Evolutionary conservation across 2,797 vertebrate genomes (phyloP).

Genomic region (Todus mexicanus): DNA sequence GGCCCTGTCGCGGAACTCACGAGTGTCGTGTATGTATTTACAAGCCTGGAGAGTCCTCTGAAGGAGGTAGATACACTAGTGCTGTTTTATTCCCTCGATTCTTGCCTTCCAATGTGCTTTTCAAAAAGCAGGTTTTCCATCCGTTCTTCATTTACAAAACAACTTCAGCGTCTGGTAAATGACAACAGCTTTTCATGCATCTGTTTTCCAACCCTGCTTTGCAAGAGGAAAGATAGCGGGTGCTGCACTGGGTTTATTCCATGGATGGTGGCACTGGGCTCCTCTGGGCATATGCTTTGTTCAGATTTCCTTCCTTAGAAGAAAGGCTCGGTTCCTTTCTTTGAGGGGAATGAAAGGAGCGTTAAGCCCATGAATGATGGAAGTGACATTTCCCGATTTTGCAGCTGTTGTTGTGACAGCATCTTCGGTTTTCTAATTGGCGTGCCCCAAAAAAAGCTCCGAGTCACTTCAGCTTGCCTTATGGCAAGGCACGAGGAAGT

Average conservation of each 20-base stretch:
- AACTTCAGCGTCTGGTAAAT: neutral
- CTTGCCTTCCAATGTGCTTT: neutral
- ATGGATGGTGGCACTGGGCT: neutral
- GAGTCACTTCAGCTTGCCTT: neutral
- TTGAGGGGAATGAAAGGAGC: neutral
- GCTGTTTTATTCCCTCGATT: neutral
- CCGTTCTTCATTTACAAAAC: neutral
- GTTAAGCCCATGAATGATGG: neutral
- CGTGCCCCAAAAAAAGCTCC: conserved; percentile 6
- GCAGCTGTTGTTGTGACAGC: conserved; percentile 62
- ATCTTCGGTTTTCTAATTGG: conserved; percentile 45
- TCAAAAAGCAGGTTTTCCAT: neutral
- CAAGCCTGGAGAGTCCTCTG: neutral
- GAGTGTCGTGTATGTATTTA: rapidly evolving
- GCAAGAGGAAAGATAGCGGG: neutral
- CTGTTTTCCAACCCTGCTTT: neutral
- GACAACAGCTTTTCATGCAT: neutral
- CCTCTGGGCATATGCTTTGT: neutral
- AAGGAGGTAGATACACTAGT: neutral
- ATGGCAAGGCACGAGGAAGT: neutral
- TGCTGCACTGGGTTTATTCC: neutral
- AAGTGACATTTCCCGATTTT: conserved; percentile 19
- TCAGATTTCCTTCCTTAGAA: neutral
- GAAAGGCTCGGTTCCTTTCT: neutral
- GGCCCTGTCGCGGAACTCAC: rapidly evolving